These are phyloP conservation scores for Lota lota DNA, from an alignment of 2,113 vertebrate genomes.

Conservation along the genomic window DNA sequence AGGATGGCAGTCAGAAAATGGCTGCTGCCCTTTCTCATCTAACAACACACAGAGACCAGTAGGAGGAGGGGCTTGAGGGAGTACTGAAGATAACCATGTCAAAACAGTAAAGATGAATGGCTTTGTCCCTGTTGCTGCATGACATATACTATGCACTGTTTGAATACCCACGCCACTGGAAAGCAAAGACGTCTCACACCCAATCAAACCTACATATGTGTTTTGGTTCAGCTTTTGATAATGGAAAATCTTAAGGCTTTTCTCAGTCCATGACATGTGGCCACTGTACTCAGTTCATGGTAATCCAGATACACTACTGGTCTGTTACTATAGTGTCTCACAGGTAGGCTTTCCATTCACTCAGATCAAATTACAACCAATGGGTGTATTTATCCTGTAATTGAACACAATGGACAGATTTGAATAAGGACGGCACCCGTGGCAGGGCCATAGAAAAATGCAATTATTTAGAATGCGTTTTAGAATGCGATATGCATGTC, in stretches of 20 bases:
- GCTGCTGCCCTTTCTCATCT: slow-evolving; percentile 53
- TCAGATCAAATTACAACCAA: slow-evolving; percentile 15
- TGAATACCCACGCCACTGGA: slow-evolving; percentile 27
- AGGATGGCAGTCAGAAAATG: slow-evolving; percentile 60
- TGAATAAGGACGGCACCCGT: slow-evolving; percentile 67
- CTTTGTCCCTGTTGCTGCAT: slow-evolving; percentile 37
- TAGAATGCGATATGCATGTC: too few species aligned
- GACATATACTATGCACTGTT: slow-evolving; percentile 33
- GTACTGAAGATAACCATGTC: slow-evolving; percentile 36
- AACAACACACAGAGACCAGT: slow-evolving; percentile 35
- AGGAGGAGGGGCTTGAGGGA: slow-evolving; percentile 27
- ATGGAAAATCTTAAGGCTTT: slow-evolving; percentile 21
- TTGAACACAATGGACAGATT: slow-evolving; percentile 78
- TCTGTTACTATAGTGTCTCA: slow-evolving; percentile 1
- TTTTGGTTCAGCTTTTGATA: slow-evolving; percentile 16
- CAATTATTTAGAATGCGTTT: slow-evolving; percentile 60
- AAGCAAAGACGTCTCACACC: slow-evolving; percentile 28
- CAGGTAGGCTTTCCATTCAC: slow-evolving; percentile 20
- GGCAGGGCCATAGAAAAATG: slow-evolving; percentile 67
- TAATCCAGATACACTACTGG: slow-evolving; percentile 6
- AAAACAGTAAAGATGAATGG: slow-evolving; percentile 24
- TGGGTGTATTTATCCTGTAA: slow-evolving; percentile 72
- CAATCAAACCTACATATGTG: slow-evolving; percentile 10
- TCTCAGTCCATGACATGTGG: slow-evolving; percentile 20
- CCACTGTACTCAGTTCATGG: slow-evolving; percentile 17